Conservation (phyloP, 1,140 invertebrate genomes). For the Drosophila rhopaloa region DNA sequence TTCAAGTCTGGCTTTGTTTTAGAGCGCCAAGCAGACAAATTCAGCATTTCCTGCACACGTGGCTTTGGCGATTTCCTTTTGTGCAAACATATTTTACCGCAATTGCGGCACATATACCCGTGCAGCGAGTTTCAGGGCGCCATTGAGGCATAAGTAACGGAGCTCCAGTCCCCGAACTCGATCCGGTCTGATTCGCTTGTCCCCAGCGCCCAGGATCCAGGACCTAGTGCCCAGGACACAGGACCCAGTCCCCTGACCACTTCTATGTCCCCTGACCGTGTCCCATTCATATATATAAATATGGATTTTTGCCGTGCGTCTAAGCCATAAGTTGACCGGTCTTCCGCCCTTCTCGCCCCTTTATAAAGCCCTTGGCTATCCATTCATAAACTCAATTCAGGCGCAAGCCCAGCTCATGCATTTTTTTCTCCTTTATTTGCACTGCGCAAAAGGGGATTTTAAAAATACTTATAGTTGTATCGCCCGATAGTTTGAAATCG, state of each 20-base stretch:
- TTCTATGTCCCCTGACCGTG: slow-evolving; percentile 27
- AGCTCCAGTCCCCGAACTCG: slow-evolving; percentile 7
- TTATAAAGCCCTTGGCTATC: slow-evolving; percentile 28
- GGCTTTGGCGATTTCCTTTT: slow-evolving; percentile 81
- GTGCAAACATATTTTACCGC: slow-evolving; percentile 82
- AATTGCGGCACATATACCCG: slow-evolving; percentile 69
- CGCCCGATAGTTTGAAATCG: too few relatives aligned
- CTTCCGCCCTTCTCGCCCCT: slow-evolving; percentile 14
- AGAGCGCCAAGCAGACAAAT: slow-evolving; percentile 70
- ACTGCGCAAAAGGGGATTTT: slow-evolving; percentile 7
- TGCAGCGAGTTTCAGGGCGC: slow-evolving; percentile 35
- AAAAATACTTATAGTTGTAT: neutral
- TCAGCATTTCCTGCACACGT: slow-evolving; percentile 78
- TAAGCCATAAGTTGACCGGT: slow-evolving; percentile 66
- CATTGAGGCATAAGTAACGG: slow-evolving; percentile 76
- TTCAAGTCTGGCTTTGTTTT: slow-evolving; percentile 54
- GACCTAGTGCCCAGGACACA: too few relatives aligned
- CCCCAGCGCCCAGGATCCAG: neutral
- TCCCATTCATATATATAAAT: slow-evolving; percentile 66
- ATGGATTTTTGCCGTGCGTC: slow-evolving; percentile 63
- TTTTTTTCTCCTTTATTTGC: slow-evolving; percentile 9
- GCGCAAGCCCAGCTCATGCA: slow-evolving; percentile 41
- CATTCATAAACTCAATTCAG: slow-evolving; percentile 56
- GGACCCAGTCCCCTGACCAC: slow-evolving; percentile 9
- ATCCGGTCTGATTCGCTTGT: slow-evolving; percentile 17